A percentile compares a stretch with the other conserved stretches of the same genome.
Evolutionary conservation across 2,113 vertebrate genomes (phyloP).

Genomic region (Pangasianodon gigas): DNA sequence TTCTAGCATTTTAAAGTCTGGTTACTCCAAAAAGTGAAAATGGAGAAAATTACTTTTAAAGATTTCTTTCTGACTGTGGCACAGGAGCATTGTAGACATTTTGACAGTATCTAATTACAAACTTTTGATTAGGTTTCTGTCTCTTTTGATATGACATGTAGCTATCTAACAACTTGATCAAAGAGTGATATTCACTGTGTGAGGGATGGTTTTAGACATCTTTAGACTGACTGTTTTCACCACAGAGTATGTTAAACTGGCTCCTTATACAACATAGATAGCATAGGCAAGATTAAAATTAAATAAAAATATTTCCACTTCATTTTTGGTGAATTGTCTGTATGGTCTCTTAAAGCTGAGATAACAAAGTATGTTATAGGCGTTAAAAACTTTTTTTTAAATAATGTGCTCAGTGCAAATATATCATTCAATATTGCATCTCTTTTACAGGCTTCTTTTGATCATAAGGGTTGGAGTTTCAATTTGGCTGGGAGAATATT

Average conservation of each 20-base stretch:
- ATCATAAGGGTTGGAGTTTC: background rate
- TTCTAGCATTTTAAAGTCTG: background rate
- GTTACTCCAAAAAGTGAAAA: background rate
- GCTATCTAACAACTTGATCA: background rate
- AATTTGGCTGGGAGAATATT: conserved; percentile 37
- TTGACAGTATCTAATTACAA: background rate
- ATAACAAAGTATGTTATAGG: background rate
- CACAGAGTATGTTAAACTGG: background rate
- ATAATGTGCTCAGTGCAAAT: background rate
- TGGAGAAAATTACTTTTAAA: background rate
- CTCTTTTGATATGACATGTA: background rate
- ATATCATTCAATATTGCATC: background rate
- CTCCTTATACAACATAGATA: background rate
- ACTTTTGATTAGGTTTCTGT: background rate
- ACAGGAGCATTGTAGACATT: background rate
- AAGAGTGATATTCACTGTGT: background rate
- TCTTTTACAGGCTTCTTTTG: background rate
- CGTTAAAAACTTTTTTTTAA: background rate
- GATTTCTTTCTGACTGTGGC: background rate
- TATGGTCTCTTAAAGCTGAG: background rate
- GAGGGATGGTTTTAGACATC: background rate
- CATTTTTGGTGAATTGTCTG: background rate
- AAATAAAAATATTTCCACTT: background rate
- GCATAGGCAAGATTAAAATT: background rate
- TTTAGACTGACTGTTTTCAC: background rate